Evolutionary conservation across 2,888 invertebrate genomes (phyloP), one percentile per base, ranked within the genome.

Genomic region (Sarcophaga caerulescens): DNA sequence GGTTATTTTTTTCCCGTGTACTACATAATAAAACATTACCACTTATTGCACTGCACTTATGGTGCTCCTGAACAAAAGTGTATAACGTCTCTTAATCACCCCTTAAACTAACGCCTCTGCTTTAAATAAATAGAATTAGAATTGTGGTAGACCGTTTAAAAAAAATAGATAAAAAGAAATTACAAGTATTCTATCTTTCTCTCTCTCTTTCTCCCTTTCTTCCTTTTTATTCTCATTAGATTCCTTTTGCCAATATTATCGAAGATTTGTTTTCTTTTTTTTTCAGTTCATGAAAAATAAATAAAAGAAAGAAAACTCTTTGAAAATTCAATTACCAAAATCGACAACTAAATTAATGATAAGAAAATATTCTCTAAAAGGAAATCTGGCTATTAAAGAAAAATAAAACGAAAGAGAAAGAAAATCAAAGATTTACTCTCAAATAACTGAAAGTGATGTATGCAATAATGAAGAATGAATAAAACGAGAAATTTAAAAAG

Each of bases 251-350:
- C 59, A 66, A 47, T 62, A 77, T 52, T 71, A 62, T 69, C 44
- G 8, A 6, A 4, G 14, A 25, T 10, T 19, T 25, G 2, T 59
- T 21, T 76, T 63, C 21, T 62, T 62, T 76, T 84, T 45, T 47
- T 66, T 75, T 1, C 2, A 35, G 35, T 35, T 35, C 35, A 35
- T 10, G 35, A 35, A 52, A 52, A 17, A 17, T 14, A 52, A 52
- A 14, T 4, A 52, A 52, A 14, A 47, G 6, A 52, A 52, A 52
- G 52, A 52, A 52, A 52, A 14, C 17, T 52, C 52, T 52, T 71
- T 44, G 66, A 76, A 83, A 85, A 85, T 85, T 85, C 85, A 85
- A 85, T 85, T 85, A 85, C 82, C 79, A 59, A 85, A 85, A 85
- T 85, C 85, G 85, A 85, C 85, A 85, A 83, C 71, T 76, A 76